Evolutionary conservation across 2,113 vertebrate genomes (phyloP).

Genomic region (Embiotoca jacksoni): DNA sequence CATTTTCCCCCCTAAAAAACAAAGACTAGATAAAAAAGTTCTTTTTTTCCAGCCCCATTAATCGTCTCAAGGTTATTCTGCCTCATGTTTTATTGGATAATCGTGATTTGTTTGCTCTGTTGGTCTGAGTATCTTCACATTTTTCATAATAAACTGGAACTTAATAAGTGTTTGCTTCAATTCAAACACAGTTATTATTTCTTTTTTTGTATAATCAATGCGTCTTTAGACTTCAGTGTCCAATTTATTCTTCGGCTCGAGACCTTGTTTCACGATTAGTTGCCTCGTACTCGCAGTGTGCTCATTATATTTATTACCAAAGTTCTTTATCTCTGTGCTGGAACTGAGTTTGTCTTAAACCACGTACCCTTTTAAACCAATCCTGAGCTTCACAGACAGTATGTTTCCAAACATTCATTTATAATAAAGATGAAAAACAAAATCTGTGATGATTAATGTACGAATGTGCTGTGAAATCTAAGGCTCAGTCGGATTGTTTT

Average conservation of each 20-base stretch:
- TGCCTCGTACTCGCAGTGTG: neutral
- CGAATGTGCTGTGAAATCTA: neutral
- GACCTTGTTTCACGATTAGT: slow-evolving; percentile 5
- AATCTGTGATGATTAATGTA: neutral
- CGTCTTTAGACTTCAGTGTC: slow-evolving; percentile 3
- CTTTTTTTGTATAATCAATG: slow-evolving; percentile 8
- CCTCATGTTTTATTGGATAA: neutral
- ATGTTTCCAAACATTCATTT: neutral
- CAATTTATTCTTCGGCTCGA: slow-evolving; percentile 10
- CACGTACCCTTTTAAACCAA: neutral
- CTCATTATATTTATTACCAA: too few relatives aligned
- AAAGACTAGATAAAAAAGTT: neutral
- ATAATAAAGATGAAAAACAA: neutral
- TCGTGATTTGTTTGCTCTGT: slow-evolving; percentile 12
- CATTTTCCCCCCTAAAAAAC: neutral
- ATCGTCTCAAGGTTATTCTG: neutral
- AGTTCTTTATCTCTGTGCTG: neutral
- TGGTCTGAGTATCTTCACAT: neutral
- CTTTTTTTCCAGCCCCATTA: neutral
- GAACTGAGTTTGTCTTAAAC: neutral
- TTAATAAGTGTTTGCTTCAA: neutral
- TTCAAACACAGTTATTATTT: neutral
- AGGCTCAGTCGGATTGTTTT: neutral
- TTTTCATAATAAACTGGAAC: slow-evolving; percentile 9
- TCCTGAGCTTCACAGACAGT: neutral